Conservation (phyloP, 2,888 invertebrate species). For the Athalia circularis region DNA sequence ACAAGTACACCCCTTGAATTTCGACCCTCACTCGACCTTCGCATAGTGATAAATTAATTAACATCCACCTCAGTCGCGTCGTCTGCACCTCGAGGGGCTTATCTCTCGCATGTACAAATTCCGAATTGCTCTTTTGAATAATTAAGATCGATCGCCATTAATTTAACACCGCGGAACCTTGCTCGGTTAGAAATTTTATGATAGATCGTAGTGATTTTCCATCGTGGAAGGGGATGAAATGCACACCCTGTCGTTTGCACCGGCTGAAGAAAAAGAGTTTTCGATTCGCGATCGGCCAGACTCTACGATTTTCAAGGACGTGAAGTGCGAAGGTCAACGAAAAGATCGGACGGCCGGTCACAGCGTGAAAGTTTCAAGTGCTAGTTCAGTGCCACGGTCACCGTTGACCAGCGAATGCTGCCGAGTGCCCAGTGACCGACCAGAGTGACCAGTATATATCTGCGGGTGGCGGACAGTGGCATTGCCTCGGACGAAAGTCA, state of each 20-base stretch:
- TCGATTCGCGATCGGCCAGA: too few species aligned
- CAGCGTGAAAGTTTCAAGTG: slow-evolving; percentile 66
- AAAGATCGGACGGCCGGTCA: slow-evolving; percentile 60
- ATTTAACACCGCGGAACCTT: not conserved
- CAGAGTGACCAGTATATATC: slow-evolving; percentile 26
- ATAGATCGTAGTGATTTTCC: not conserved
- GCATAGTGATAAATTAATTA: slow-evolving; percentile 6
- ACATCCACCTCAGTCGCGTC: slow-evolving; percentile 16
- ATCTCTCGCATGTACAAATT: not conserved
- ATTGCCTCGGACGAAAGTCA: slow-evolving; percentile 67
- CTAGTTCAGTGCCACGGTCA: slow-evolving; percentile 72
- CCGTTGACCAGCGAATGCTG: slow-evolving; percentile 49
- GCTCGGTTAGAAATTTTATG: not conserved
- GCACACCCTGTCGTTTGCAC: too few species aligned
- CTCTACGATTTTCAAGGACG: not conserved
- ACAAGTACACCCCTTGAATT: slow-evolving; percentile 4
- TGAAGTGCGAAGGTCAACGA: slow-evolving; percentile 38
- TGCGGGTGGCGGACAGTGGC: slow-evolving; percentile 61
- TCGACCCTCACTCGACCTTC: slow-evolving; percentile 6
- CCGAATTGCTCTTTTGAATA: not conserved
- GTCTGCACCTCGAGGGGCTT: not conserved
- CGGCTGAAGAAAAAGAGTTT: too few species aligned
- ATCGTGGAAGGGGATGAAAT: too few species aligned
- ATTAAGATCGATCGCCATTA: slow-evolving; percentile 12
- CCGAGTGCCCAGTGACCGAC: slow-evolving; percentile 37